Percentiles rank a stretch among this genome's conserved stretches.
These are phyloP conservation scores for Acanthosepion pharaonis DNA, from an alignment of 2,888 invertebrate species.

Conservation along the genomic window DNA sequence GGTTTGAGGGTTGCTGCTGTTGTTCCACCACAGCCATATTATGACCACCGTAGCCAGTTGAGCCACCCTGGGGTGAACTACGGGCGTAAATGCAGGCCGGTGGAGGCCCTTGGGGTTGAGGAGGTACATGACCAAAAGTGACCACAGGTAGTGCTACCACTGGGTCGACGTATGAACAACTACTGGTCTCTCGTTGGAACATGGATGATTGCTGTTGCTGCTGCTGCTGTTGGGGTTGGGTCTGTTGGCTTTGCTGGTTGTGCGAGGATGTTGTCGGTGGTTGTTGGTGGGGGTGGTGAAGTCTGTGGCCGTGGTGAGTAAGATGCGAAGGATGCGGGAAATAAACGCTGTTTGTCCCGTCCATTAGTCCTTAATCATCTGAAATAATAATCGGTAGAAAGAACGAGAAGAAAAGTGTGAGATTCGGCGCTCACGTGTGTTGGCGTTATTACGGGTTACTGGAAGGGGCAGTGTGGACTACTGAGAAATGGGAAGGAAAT, in stretches of 20 bases:
- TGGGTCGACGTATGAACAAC: neutral
- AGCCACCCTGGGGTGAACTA: conserved; percentile 53
- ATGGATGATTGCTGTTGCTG: neutral
- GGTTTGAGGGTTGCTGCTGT: conserved; percentile 54
- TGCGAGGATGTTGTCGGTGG: conserved; percentile 25
- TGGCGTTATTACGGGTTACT: neutral
- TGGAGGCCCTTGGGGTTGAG: conserved; percentile 53
- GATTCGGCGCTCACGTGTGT: neutral
- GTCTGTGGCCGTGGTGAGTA: conserved; percentile 60
- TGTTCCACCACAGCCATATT: conserved; percentile 69
- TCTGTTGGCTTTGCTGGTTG: conserved; percentile 33
- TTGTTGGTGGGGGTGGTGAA: conserved; percentile 15
- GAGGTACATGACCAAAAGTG: conserved; percentile 49
- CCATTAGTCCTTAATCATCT: conserved; percentile 47
- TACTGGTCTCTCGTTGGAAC: conserved; percentile 2
- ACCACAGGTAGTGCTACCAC: conserved; percentile 41
- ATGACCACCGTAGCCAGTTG: conserved; percentile 62
- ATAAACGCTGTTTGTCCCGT: conserved; percentile 44
- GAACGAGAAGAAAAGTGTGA: conserved; percentile 38
- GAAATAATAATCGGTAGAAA: neutral
- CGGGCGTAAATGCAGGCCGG: conserved; percentile 64
- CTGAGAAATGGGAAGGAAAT: neutral
- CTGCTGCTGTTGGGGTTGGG: neutral
- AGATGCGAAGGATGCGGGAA: conserved; percentile 41
- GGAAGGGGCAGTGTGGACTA: neutral